These are phyloP conservation scores for Isoperla grammatica DNA, from an alignment of 2,888 invertebrate species.

Conservation along the genomic window DNA sequence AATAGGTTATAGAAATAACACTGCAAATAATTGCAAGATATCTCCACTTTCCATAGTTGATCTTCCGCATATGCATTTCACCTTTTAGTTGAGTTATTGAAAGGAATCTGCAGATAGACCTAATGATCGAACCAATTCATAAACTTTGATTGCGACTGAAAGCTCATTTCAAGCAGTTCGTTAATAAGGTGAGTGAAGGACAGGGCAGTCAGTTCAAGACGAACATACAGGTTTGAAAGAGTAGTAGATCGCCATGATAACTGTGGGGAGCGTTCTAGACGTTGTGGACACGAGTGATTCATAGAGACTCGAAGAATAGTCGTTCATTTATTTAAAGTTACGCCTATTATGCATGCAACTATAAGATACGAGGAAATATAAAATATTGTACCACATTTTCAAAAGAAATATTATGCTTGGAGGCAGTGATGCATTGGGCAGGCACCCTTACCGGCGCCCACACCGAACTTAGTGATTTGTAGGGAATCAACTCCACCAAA, in stretches of 20 bases:
- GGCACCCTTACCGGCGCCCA: slow-evolving; percentile 10
- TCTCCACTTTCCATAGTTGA: slow-evolving; percentile 2
- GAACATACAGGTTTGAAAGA: too few species aligned
- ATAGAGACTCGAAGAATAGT: not conserved
- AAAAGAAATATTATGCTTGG: not conserved
- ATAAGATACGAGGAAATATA: slow-evolving; percentile 1
- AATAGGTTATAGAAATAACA: not conserved
- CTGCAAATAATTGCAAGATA: not conserved
- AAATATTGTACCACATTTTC: slow-evolving; percentile 9
- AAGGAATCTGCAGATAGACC: too few species aligned
- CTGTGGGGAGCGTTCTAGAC: too few species aligned
- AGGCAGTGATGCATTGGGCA: slow-evolving; percentile 11
- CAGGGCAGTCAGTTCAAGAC: too few species aligned
- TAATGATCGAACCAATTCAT: too few species aligned
- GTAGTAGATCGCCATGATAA: too few species aligned
- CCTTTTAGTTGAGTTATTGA: too few species aligned
- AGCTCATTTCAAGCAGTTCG: too few species aligned
- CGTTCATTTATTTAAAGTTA: slow-evolving; percentile 11
- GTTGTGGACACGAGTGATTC: slow-evolving; percentile 4
- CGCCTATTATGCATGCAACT: slow-evolving; percentile 13
- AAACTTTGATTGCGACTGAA: too few species aligned
- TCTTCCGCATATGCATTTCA: too few species aligned
- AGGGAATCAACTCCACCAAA: not conserved
- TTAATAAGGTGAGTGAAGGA: too few species aligned
- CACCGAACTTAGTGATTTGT: slow-evolving; percentile 10